Evolutionary conservation across 2,113 vertebrate species (phyloP).

Genomic region (Dermatemys mawii): DNA sequence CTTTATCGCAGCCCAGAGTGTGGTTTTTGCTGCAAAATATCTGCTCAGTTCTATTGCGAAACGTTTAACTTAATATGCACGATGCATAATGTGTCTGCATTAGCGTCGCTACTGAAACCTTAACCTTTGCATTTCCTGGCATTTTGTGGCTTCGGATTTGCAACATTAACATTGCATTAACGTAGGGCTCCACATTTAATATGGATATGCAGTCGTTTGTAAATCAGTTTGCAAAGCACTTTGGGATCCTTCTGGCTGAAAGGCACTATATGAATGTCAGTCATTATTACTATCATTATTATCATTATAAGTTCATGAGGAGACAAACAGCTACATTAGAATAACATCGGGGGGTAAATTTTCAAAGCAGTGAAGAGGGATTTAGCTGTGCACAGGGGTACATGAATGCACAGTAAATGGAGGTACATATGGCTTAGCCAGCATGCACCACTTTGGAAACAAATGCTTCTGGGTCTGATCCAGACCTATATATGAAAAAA

Average conservation of each 20-base stretch:
- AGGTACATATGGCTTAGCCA: not conserved
- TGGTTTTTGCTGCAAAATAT: not conserved
- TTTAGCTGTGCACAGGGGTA: not conserved
- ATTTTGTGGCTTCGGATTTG: not conserved
- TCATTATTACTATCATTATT: conserved; percentile 60
- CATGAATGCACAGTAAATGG: not conserved
- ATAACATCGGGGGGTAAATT: not conserved
- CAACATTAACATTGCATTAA: conserved; percentile 7
- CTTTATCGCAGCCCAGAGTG: not conserved
- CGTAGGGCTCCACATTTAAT: not conserved
- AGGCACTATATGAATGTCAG: conserved; percentile 46
- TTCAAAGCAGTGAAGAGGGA: not conserved
- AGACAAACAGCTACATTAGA: conserved; percentile 24
- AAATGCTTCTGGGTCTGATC: not conserved
- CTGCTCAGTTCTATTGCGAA: not conserved
- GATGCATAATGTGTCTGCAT: fast-evolving
- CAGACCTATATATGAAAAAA: not conserved
- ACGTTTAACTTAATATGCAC: not conserved
- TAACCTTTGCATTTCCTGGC: not conserved
- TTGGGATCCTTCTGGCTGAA: conserved; percentile 51
- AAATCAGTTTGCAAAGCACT: conserved; percentile 50
- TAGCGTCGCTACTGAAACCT: not conserved
- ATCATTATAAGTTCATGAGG: conserved; percentile 29
- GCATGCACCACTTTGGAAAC: not conserved
- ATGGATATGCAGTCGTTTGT: not conserved